These are phyloP conservation scores for Boleophthalmus pectinirostris DNA, from an alignment of 2,113 vertebrate genomes.

Conservation along the genomic window DNA sequence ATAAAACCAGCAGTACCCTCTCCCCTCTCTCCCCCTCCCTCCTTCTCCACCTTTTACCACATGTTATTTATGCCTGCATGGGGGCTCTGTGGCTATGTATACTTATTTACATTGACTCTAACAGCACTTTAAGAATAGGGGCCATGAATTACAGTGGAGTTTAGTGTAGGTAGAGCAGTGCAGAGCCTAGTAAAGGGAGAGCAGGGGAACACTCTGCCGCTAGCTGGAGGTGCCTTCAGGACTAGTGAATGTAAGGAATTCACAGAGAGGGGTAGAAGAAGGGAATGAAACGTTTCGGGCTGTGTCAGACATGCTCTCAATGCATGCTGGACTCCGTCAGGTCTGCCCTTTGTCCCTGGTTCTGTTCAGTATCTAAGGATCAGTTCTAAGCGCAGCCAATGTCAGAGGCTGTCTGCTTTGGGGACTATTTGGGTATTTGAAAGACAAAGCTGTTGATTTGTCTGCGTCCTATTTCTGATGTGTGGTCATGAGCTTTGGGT, in stretches of 20 bases:
- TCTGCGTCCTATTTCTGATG: too few species aligned
- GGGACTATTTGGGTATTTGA: too few species aligned
- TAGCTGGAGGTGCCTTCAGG: constrained; percentile 55
- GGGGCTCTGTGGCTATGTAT: constrained; percentile 51
- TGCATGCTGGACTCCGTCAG: too few species aligned
- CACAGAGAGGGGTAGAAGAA: constrained; percentile 55
- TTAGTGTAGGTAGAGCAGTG: constrained; percentile 33
- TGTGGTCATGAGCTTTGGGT: too few species aligned
- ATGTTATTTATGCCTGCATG: constrained; percentile 53
- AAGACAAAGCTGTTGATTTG: too few species aligned
- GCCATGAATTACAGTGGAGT: constrained; percentile 44
- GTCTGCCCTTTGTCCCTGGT: too few species aligned
- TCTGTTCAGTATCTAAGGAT: too few species aligned
- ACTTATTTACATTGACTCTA: constrained; percentile 55
- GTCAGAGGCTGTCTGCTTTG: too few species aligned
- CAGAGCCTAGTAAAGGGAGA: constrained; percentile 42
- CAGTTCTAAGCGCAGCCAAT: too few species aligned
- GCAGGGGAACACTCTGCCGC: constrained; percentile 34
- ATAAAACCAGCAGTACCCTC: constrained; percentile 47
- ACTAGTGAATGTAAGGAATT: constrained; percentile 70
- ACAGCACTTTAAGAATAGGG: constrained; percentile 57
- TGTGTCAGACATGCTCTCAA: too few species aligned
- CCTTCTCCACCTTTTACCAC: constrained; percentile 47
- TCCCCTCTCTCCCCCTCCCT: neutral
- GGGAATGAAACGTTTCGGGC: constrained; percentile 25